Conservation (phyloP, 2,888 invertebrate genomes). For the Cephus pygmeus region DNA sequence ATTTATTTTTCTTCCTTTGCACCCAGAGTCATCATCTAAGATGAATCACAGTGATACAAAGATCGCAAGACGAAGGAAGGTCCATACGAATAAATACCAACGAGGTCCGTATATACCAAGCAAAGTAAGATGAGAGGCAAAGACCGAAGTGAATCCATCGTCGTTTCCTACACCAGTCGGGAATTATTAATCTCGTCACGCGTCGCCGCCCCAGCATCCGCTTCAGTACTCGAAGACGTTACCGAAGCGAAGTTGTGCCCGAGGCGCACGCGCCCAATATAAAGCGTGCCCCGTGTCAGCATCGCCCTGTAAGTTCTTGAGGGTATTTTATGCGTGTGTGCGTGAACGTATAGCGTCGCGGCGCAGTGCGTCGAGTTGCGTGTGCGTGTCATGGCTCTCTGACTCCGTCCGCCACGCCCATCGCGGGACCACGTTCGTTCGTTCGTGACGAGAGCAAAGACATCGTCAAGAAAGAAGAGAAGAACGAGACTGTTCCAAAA, state of each 20-base stretch:
- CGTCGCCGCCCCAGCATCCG: constrained; percentile 47
- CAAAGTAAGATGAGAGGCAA: neutral
- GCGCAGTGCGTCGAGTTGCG: constrained; percentile 6
- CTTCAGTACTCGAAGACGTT: constrained; percentile 18
- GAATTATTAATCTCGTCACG: constrained; percentile 54
- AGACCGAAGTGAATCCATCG: neutral
- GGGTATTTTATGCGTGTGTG: constrained; percentile 18
- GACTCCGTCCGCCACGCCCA: constrained; percentile 58
- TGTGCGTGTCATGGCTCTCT: constrained; percentile 47
- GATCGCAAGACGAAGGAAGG: no score
- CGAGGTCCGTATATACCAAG: neutral
- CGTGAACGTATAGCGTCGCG: constrained; percentile 30
- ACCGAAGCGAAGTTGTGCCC: constrained; percentile 13
- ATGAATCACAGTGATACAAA: neutral
- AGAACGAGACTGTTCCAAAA: constrained; percentile 24
- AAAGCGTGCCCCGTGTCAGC: constrained; percentile 38
- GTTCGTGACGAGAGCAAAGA: constrained; percentile 56
- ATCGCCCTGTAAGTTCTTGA: constrained; percentile 23
- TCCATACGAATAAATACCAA: neutral
- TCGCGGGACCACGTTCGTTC: constrained; percentile 55
- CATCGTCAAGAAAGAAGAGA: constrained; percentile 17
- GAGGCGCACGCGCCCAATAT: constrained; percentile 32
- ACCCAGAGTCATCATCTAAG: neutral
- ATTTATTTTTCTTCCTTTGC: neutral
- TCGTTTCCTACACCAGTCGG: constrained; percentile 36